Conservation (phyloP, 1,140 invertebrate species). For the Ceratina japonica region DNA sequence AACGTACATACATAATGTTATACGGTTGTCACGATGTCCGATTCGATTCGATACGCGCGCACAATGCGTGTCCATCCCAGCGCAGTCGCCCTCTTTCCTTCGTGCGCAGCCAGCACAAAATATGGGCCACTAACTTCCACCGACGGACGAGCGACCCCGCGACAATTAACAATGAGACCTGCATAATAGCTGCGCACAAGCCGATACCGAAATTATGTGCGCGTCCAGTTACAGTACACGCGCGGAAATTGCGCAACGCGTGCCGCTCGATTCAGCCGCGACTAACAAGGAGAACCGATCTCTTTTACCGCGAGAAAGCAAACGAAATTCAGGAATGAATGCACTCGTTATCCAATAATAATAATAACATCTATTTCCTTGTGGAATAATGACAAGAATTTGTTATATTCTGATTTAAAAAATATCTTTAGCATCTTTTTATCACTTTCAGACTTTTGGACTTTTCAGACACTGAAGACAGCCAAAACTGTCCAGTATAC, state of each 20-base stretch:
- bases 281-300: conserved; percentile 26
- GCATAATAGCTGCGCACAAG: conserved; percentile 39
- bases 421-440: no score
- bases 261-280: conserved; percentile 4
- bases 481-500: no score
- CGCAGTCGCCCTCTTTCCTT: conserved; percentile 2
- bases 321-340: no score
- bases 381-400: no score
- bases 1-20: background rate
- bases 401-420: no score
- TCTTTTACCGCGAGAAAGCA: no score
- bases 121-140: conserved; percentile 46
- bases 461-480: no score
- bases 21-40: conserved; percentile 4
- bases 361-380: no score
- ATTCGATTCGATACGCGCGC: conserved; percentile 39
- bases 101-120: conserved; percentile 40
- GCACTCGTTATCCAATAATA: no score
- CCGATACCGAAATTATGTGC: conserved; percentile 55
- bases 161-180: conserved; percentile 59
- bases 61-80: conserved; percentile 27
- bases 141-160: conserved; percentile 31
- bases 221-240: background rate
- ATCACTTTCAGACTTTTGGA: no score
- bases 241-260: background rate